Evolutionary conservation across 2,113 vertebrate species (phyloP).

Genomic region (Hypanus sabinus): DNA sequence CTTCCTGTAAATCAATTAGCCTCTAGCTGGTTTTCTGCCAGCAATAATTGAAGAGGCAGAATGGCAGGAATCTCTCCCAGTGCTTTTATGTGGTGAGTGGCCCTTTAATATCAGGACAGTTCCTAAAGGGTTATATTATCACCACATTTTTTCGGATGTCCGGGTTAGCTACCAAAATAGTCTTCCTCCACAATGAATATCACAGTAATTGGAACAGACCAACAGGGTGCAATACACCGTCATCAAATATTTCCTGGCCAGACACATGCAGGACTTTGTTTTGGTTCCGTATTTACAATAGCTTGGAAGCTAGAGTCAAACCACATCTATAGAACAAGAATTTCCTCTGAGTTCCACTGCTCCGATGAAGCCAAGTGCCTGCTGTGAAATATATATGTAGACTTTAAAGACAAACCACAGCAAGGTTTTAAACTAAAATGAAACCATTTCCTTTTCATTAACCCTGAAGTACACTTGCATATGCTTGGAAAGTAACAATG

Average conservation of each 20-base stretch:
- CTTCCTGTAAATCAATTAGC: neutral
- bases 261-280: conserved; percentile 10
- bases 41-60: conserved; percentile 19
- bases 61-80: neutral
- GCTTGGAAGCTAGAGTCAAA: conserved; percentile 8
- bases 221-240: neutral
- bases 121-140: conserved; percentile 15
- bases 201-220: neutral
- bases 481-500: neutral
- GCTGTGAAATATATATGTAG: neutral
- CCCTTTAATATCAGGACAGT: neutral
- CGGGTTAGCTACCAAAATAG: neutral
- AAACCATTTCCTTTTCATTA: conserved; percentile 23
- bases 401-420: conserved; percentile 19
- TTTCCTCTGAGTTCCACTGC: neutral
- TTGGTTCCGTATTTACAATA: conserved; percentile 25
- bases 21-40: neutral
- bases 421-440: conserved; percentile 5
- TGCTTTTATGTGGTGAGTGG: conserved; percentile 23
- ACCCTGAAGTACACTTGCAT: neutral
- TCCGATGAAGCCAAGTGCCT: neutral
- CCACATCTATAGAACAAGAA: conserved; percentile 23
- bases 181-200: neutral
- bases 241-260: conserved; percentile 20
- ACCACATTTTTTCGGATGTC: conserved; percentile 17